Evolutionary conservation across 2,888 invertebrate species (phyloP).

Genomic region (Apoda limacodes): DNA sequence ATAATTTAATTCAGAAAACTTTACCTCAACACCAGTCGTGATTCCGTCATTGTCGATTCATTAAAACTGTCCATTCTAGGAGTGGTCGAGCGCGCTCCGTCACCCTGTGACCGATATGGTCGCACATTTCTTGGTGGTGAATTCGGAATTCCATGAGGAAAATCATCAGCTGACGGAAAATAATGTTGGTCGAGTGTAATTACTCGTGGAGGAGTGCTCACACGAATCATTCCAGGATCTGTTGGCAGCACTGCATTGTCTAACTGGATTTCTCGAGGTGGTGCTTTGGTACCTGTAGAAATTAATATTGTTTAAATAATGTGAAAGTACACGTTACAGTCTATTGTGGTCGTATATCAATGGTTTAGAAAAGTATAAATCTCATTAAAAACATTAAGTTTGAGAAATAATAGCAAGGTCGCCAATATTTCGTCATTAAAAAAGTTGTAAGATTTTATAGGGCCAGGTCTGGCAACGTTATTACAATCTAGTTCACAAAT

Average conservation of each 20-base stretch:
- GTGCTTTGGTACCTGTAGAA: slow-evolving; percentile 79
- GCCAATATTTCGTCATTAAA: too few species aligned
- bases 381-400: too few species aligned
- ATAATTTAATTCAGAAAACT: background rate
- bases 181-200: slow-evolving; percentile 89
- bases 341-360: too few species aligned
- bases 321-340: slow-evolving; percentile 8
- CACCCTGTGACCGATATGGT: slow-evolving; percentile 45
- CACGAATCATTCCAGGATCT: slow-evolving; percentile 80
- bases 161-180: slow-evolving; percentile 78
- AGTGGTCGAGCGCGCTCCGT: slow-evolving; percentile 46
- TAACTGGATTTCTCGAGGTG: slow-evolving; percentile 87
- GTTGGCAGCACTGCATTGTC: slow-evolving; percentile 84
- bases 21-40: slow-evolving; percentile 55
- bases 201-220: slow-evolving; percentile 90
- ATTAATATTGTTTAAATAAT: slow-evolving; percentile 11
- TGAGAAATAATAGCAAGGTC: too few species aligned
- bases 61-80: slow-evolving; percentile 50
- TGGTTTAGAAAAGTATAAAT: too few species aligned
- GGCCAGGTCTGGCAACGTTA: too few species aligned
- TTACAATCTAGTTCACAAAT: too few species aligned
- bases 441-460: too few species aligned
- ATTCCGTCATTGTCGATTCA: slow-evolving; percentile 60
- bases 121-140: slow-evolving; percentile 49
- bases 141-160: slow-evolving; percentile 34